Percentiles rank a stretch among this genome's conserved stretches.
Evolutionary conservation across 2,113 vertebrate genomes (phyloP).

Genomic region (Brachyhypopomus occidentalis): DNA sequence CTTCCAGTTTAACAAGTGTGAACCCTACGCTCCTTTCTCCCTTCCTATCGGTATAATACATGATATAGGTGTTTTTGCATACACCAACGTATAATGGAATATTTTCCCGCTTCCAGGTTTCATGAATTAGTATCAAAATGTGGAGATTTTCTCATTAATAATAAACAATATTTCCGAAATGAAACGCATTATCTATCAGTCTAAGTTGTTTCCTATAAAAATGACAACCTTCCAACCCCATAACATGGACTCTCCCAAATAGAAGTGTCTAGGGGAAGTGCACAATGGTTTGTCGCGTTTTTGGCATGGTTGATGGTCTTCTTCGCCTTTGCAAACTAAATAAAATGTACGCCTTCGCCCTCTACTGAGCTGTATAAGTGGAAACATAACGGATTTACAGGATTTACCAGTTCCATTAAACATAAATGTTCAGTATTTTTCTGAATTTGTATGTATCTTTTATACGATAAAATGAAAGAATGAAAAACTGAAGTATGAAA

Average conservation of each 20-base stretch:
- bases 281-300: too few species aligned
- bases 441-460: too few species aligned
- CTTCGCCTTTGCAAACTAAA: background rate
- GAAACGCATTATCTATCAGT: too few species aligned
- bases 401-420: background rate
- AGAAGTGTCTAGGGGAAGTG: slow-evolving; percentile 27
- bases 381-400: background rate
- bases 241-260: background rate
- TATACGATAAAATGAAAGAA: too few species aligned
- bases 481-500: too few species aligned
- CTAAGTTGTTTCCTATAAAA: background rate
- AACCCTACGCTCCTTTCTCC: background rate
- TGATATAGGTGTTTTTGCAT: background rate
- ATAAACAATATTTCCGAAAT: too few species aligned
- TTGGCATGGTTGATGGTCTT: background rate
- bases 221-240: background rate
- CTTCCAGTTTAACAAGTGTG: background rate
- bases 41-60: background rate
- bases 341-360: background rate
- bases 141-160: too few species aligned
- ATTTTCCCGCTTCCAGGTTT: too few species aligned
- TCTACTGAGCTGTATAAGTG: background rate
- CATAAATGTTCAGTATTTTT: too few species aligned
- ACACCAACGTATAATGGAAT: too few species aligned
- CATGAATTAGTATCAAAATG: too few species aligned